These are phyloP conservation scores for Nasonia longicornis DNA, from an alignment of 1,140 invertebrate genomes.

Conservation along the genomic window DNA sequence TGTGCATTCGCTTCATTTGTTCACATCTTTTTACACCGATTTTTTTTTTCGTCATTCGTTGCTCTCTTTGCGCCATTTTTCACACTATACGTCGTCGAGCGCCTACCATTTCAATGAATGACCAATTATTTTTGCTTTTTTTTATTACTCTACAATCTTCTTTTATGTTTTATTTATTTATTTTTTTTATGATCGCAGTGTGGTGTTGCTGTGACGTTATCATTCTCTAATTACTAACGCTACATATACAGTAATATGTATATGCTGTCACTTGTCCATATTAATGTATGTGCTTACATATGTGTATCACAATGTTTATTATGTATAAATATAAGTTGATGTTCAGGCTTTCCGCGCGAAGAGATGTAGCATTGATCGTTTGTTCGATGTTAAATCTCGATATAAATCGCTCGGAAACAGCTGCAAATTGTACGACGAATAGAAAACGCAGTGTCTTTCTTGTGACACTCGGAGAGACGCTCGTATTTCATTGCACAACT, in stretches of 20 bases:
- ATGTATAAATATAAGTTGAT: slow-evolving; percentile 42
- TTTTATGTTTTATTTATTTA: slow-evolving; percentile 48
- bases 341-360: slow-evolving; percentile 15
- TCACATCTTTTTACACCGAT: slow-evolving; percentile 2
- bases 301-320: slow-evolving; percentile 52
- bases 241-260: slow-evolving; percentile 50
- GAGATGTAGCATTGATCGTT: slow-evolving; percentile 7
- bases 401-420: slow-evolving; percentile 5
- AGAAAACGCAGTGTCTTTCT: slow-evolving; percentile 34
- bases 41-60: slow-evolving; percentile 21
- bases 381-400: slow-evolving; percentile 3
- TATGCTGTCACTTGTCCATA: slow-evolving; percentile 44
- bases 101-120: slow-evolving; percentile 13
- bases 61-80: slow-evolving; percentile 39
- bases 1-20: slow-evolving; percentile 44
- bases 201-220: slow-evolving; percentile 61
- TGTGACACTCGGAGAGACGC: neutral
- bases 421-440: neutral
- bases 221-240: slow-evolving; percentile 55
- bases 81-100: slow-evolving; percentile 24
- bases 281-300: slow-evolving; percentile 50
- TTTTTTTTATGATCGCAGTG: slow-evolving; percentile 60
- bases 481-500: slow-evolving; percentile 17
- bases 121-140: slow-evolving; percentile 51
- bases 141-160: slow-evolving; percentile 21